phyloP scores from a whole-genome alignment of 2,797 vertebrate species.

The Poliocrania exsul region DNA sequence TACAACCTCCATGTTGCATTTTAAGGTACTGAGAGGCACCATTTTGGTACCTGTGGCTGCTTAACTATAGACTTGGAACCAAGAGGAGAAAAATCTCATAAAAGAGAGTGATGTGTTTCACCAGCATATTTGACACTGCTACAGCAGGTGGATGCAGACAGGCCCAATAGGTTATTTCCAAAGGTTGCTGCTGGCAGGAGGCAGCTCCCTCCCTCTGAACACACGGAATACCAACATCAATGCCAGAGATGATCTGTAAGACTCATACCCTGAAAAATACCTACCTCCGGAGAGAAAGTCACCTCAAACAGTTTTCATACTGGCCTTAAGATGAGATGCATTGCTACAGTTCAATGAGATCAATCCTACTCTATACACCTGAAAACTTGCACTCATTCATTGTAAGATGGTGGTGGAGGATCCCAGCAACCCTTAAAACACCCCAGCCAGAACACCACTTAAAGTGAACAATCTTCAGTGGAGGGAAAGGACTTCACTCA shows the following conservation, averaged over 20 bases:
- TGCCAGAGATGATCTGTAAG: background rate
- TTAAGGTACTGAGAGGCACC: background rate
- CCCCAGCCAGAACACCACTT: background rate
- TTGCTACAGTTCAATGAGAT: background rate
- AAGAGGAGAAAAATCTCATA: background rate
- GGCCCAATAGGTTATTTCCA: background rate
- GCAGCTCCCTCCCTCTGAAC: background rate
- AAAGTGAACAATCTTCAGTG: too few relatives aligned
- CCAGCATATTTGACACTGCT: background rate
- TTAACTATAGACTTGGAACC: background rate
- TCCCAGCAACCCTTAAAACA: background rate
- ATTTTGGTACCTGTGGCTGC: background rate
- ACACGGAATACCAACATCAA: background rate
- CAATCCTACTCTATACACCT: background rate
- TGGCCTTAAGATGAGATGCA: background rate
- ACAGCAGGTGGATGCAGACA: background rate
- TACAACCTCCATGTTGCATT: background rate
- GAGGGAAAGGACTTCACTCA: too few relatives aligned
- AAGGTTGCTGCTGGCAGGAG: background rate
- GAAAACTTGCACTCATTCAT: background rate
- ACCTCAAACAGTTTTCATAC: background rate
- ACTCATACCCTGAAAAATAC: background rate
- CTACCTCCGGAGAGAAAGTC: background rate
- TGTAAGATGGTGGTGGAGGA: background rate
- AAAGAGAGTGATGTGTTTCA: background rate